phyloP scores from a whole-genome alignment of 2,113 vertebrate species.

The Collichthys lucidus region DNA sequence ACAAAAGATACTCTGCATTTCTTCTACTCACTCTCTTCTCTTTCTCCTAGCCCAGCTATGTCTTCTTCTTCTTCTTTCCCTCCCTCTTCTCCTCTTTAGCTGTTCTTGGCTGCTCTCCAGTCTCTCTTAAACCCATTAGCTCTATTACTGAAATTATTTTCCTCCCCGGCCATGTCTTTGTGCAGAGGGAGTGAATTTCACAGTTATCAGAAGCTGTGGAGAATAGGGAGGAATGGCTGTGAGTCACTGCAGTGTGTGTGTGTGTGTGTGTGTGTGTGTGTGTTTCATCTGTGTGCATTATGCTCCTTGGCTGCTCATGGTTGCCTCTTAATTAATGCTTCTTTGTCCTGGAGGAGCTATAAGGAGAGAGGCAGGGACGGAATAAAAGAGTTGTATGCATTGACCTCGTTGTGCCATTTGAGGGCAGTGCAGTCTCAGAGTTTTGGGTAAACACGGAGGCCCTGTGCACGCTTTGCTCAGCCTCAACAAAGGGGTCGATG shows the following conservation, averaged over 20 bases:
- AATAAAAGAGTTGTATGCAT: conserved; percentile 67
- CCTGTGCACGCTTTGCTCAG: conserved; percentile 23
- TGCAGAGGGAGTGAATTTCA: conserved; percentile 88
- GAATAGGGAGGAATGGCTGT: conserved; percentile 69
- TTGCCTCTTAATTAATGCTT: conserved; percentile 85
- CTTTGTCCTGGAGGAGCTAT: conserved; percentile 79
- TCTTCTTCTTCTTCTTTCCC: conserved; percentile 64
- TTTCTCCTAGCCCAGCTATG: conserved; percentile 77
- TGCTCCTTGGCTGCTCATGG: conserved; percentile 82
- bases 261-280: conserved; percentile 53
- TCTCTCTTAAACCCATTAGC: conserved; percentile 89
- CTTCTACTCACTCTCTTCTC: conserved; percentile 45
- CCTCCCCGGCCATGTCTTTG: conserved; percentile 84
- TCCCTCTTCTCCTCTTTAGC: conserved; percentile 76
- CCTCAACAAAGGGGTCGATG: conserved; percentile 52
- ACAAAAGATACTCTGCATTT: conserved; percentile 65
- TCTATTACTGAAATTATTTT: conserved; percentile 91
- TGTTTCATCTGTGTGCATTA: conserved; percentile 66
- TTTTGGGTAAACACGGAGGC: conserved; percentile 64
- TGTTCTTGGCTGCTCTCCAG: conserved; percentile 86
- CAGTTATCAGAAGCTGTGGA: conserved; percentile 86
- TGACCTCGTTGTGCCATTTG: conserved; percentile 84
- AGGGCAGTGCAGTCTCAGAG: conserved; percentile 90
- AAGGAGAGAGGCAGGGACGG: conserved; percentile 44
- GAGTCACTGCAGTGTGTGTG: conserved; percentile 60